Evolutionary conservation across 1,140 invertebrate genomes (phyloP).

Genomic region (Chionoecetes opilio): DNA sequence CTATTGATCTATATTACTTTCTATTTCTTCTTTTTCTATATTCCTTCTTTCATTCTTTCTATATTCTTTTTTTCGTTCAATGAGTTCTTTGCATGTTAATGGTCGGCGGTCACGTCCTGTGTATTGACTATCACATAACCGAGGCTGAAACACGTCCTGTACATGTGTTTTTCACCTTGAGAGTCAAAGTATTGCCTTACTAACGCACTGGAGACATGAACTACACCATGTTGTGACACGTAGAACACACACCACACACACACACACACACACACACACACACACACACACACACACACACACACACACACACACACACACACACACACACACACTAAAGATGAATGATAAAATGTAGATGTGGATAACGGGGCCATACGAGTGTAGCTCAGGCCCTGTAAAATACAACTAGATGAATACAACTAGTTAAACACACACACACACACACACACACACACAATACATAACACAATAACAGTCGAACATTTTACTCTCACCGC

Average conservation of each 20-base stretch:
- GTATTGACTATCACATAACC: background rate
- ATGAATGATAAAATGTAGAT: too few species aligned
- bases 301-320: conserved; percentile 19
- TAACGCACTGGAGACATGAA: background rate
- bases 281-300: background rate
- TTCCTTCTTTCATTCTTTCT: too few species aligned
- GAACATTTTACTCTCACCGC: background rate
- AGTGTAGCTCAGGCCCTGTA: too few species aligned
- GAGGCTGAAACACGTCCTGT: background rate
- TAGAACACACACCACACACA: background rate
- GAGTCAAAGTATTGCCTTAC: background rate
- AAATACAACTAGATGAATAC: too few species aligned
- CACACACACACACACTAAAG: too few species aligned
- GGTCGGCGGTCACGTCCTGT: background rate
- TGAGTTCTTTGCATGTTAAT: too few species aligned
- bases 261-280: conserved; percentile 25
- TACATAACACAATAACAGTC: background rate
- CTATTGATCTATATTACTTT: too few species aligned
- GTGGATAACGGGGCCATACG: too few species aligned
- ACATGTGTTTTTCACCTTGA: background rate
- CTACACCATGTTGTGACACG: background rate
- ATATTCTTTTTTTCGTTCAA: too few species aligned
- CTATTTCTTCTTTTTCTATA: too few species aligned
- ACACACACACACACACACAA: conserved; percentile 19
- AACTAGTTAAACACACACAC: background rate